Percentiles rank a stretch among this genome's conserved stretches.
phyloP scores from a whole-genome alignment of 30 jellyfish, hydroid and myxozoan genomes.

The Hydractinia symbiolongicarpus region DNA sequence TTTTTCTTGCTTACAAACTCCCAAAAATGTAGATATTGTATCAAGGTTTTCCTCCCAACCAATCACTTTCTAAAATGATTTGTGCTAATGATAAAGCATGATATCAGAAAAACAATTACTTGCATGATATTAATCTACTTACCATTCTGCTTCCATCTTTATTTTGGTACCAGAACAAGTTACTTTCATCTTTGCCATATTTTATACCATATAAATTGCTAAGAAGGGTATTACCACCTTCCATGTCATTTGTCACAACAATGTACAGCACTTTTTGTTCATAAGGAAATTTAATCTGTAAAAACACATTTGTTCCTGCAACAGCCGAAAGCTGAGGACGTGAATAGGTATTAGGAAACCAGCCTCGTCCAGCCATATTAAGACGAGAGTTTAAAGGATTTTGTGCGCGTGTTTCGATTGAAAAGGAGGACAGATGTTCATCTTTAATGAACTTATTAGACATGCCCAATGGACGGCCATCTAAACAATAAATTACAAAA shows the following conservation, averaged over 20 bases:
- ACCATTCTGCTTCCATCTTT: conserved; percentile 12
- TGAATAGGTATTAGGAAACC: not conserved
- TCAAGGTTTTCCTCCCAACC: too few relatives aligned
- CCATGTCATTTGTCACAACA: not conserved
- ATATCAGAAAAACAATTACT: not conserved
- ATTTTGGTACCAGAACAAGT: not conserved
- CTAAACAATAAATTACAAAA: not conserved
- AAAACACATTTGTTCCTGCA: not conserved
- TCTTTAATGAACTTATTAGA: not conserved
- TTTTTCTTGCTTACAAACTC: too few relatives aligned
- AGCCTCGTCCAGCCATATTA: not conserved
- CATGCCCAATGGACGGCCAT: not conserved
- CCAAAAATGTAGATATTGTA: too few relatives aligned
- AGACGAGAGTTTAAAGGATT: conserved; percentile 2
- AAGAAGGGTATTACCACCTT: not conserved
- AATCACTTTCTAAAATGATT: too few relatives aligned
- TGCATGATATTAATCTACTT: not conserved
- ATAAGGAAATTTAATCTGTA: not conserved
- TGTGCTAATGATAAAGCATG: too few relatives aligned
- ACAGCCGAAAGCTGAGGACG: not conserved
- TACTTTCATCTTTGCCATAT: not conserved
- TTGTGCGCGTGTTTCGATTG: not conserved
- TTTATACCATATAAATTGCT: not conserved
- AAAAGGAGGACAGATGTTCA: not conserved
- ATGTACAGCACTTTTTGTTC: not conserved